Evolutionary conservation across 2,888 invertebrate genomes (phyloP), one percentile per base, ranked within the genome.

Genomic region (Pteria penguin): DNA sequence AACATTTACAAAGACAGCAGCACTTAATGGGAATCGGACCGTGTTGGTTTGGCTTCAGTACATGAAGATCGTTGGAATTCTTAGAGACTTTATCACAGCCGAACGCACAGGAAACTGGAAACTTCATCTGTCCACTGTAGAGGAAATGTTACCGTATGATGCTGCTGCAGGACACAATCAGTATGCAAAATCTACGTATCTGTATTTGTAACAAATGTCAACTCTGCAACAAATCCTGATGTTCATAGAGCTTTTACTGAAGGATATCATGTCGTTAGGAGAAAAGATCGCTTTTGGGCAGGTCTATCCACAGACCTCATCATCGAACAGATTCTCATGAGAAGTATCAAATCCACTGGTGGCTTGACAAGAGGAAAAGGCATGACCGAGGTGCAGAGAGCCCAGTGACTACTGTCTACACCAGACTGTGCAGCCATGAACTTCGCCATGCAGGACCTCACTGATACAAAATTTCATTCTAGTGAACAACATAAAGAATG

Each of bases 111-210:
- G 84, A 2, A 66, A 87, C 55, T 87, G 83, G 81, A 14, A 75
- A 22, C 78, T 86, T 4, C 81, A 87, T 58, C 65, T 82, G 18
- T 4, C 68, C 8, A 58, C 80, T 54, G 32, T 86, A 22, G 8
- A 65, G 29, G 52, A 75, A 22, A 86, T 86, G 85, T 60, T 84
- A 5, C 85, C 84, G 27, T 84, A 75, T 65, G 76, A 84, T 54
- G 77, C 81, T 55, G 86, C 86, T n/a, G 60, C 83, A 24, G 91
- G 92, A 14, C 90, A 93, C 84, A 90, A 90, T 24, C 62, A 77
- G 14, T 81, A 82, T 60, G 2, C 76, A 3, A 84, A 82, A 67
- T 82, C 82, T 32, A 72, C 54, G 8, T 70, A 72, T 78, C n/a
- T n/a, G n/a, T n/a, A n/a, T n/a, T n/a, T n/a, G n/a, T n/a, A n/a